Evolutionary conservation across 2,888 invertebrate species (phyloP).

Genomic region (Archaeoteleia sp.): DNA sequence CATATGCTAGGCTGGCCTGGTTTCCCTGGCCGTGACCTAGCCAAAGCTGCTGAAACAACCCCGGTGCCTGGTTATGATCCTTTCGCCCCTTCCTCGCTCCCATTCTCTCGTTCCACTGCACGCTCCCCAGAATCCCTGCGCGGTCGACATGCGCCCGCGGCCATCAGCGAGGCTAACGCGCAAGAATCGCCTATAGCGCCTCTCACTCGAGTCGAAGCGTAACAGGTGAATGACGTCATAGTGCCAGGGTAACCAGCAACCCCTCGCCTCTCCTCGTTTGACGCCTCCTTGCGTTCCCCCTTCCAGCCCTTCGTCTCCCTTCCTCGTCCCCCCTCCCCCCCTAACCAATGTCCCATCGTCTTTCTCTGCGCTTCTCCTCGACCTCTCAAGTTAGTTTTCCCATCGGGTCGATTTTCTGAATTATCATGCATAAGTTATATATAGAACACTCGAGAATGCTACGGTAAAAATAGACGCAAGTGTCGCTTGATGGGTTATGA

Average conservation of each 20-base stretch:
- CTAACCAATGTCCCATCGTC: conserved; percentile 1
- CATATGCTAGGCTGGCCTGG: conserved; percentile 63
- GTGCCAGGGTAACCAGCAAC: conserved; percentile 55
- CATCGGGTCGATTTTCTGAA: conserved; percentile 39
- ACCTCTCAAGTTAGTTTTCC: conserved; percentile 20
- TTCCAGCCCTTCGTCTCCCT: background rate
- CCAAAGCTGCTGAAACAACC: conserved; percentile 56
- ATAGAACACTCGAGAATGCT: conserved; percentile 23
- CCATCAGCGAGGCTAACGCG: conserved; percentile 44
- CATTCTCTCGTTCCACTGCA: conserved; percentile 21
- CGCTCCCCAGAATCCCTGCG: conserved; percentile 53
- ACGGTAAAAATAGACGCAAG: conserved; percentile 26
- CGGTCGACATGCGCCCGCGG: conserved; percentile 51
- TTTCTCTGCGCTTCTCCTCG: conserved; percentile 14
- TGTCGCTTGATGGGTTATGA: conserved; percentile 8
- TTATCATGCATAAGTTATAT: conserved; percentile 33
- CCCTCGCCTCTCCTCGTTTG: conserved; percentile 11
- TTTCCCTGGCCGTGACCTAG: conserved; percentile 73
- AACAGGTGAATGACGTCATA: conserved; percentile 72
- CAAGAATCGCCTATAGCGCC: conserved; percentile 22
- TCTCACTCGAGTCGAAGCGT: conserved; percentile 61
- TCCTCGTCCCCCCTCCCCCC: background rate
- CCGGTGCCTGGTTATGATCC: conserved; percentile 35
- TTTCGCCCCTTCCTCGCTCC: conserved; percentile 25
- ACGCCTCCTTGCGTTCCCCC: background rate